These are phyloP conservation scores for Setipinna tenuifilis DNA, from an alignment of 2,797 vertebrate species.

Conservation along the genomic window DNA sequence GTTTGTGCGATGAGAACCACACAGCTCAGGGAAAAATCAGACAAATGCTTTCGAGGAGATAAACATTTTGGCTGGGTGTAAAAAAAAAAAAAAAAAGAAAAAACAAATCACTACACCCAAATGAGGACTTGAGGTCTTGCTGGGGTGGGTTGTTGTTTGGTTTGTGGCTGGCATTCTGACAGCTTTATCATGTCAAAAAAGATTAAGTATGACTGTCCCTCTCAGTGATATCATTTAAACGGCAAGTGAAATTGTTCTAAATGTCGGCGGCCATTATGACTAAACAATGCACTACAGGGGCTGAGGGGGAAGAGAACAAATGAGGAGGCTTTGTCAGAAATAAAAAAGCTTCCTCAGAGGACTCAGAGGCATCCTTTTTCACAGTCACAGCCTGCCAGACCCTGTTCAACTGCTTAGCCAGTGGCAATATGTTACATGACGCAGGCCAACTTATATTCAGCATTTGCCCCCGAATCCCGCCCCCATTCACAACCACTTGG, in stretches of 20 bases:
- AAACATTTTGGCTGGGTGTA: not conserved
- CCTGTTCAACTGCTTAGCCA: not conserved
- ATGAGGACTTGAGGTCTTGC: not conserved
- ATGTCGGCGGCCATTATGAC: not conserved
- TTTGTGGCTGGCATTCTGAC: not conserved
- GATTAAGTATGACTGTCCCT: not conserved
- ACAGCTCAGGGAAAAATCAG: not conserved
- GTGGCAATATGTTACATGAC: not conserved
- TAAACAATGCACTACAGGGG: constrained; percentile 10
- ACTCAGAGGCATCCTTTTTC: not conserved
- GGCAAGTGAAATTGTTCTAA: not conserved
- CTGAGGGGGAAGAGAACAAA: not conserved
- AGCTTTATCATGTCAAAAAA: not conserved
- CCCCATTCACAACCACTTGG: not conserved
- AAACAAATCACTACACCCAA: not conserved
- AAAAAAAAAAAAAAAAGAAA: not conserved
- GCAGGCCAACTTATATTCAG: not conserved
- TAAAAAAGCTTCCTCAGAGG: not conserved
- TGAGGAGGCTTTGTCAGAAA: not conserved
- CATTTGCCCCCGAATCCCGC: not conserved
- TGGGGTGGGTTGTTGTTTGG: not conserved
- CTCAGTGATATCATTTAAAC: constrained; percentile 2
- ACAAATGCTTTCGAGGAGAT: not conserved
- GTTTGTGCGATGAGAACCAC: not conserved
- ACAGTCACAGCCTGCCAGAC: not conserved